Base-by-base conservation (phyloP, 2,113 vertebrate species). In the Tiliqua scincoides region DNA sequence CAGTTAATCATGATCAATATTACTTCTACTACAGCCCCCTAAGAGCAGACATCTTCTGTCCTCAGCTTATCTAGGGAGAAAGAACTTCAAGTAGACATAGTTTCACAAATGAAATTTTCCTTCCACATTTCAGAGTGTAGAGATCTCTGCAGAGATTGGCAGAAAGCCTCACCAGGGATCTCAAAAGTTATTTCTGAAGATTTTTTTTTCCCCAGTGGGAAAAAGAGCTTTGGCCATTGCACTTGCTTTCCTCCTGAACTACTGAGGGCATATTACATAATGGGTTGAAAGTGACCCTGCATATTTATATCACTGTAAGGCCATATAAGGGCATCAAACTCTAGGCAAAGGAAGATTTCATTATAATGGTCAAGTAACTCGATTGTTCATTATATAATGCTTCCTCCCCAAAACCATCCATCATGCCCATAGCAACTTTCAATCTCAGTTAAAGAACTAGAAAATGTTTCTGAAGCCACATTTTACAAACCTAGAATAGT, bases 281-380 rank as follows among this genome's bases (percentile, higher is more conserved):
- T 52, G 62, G 32, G 68, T 40, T 32, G 30, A 48, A 84, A 75
- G 4, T 52, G 59, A 84, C 43, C 61, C 83, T 30, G 52, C 11
- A 32, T 3, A 76, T 52, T 76, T 37, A 75, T 35, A 21, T 65
- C 61, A 35, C 21, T 65, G 21, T 17, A 76, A 84, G 83, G n/a
- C 65, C 10, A 43, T 59, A n/a, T 40, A 67, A 81, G 17, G 79
- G 43, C 83, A 84, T 84, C 43, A 52, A 52, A 67, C 30, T 84
- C 62, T 76, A 65, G 43, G 40, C 73, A 84, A 35, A 84, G 40
- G n/a, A 81, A 76, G 20, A 76, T 67, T 76, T 52, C 72, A 84
- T 84, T 84, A 27, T 57, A 76, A 84, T 84, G 61, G 62, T 76
- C 61, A 84, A 75, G n/a, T 76, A 76, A 75, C 40, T 35, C 76